Evolutionary conservation across 2,888 invertebrate genomes (phyloP).

Genomic region (Chaitophorus viminalis): DNA sequence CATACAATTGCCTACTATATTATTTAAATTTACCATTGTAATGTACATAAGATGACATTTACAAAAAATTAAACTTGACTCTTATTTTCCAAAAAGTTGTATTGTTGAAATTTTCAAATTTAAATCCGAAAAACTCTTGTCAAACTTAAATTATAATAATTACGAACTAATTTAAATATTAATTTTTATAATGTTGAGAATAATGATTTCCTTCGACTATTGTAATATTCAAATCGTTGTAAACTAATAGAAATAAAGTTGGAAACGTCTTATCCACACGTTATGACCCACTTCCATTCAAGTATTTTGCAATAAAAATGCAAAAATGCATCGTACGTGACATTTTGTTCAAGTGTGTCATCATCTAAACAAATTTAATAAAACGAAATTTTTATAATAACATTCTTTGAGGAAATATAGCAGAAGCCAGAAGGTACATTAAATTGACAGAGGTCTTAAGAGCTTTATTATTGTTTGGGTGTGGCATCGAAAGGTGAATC

Average conservation of each 20-base stretch:
- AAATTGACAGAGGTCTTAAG: constrained; percentile 61
- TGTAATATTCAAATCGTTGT: neutral
- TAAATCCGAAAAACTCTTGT: neutral
- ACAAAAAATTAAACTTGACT: neutral
- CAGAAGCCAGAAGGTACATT: constrained; percentile 41
- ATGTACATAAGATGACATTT: neutral
- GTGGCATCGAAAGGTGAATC: constrained; percentile 61
- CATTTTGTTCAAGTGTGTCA: neutral
- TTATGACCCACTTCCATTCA: neutral
- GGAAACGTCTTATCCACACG: neutral
- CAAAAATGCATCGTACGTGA: constrained; percentile 16
- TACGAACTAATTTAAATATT: neutral
- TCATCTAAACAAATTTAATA: constrained; percentile 38
- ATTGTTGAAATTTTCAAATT: neutral
- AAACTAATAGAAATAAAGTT: neutral
- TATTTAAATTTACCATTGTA: neutral
- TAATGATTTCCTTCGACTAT: neutral
- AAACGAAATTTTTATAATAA: constrained; percentile 43
- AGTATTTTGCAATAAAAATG: constrained; percentile 8
- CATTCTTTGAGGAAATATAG: constrained; percentile 16
- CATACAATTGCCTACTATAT: neutral
- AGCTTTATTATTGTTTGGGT: constrained; percentile 60
- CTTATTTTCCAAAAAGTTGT: neutral
- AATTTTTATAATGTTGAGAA: neutral
- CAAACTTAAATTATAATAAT: neutral